Base-by-base conservation (phyloP, 1,140 invertebrate species). In the Drosophila sulfurigaster region DNA sequence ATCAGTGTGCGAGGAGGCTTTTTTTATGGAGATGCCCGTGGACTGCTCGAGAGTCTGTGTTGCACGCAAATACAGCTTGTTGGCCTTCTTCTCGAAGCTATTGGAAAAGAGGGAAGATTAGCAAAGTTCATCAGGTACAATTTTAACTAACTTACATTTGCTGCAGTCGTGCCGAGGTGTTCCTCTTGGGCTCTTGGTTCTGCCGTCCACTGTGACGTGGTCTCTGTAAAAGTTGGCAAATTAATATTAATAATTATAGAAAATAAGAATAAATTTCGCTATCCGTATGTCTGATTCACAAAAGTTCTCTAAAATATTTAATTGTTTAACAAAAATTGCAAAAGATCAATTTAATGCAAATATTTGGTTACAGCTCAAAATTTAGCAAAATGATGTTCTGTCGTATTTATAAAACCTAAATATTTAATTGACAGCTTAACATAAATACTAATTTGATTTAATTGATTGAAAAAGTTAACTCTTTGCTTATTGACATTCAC, bases 81-180 rank as follows among this genome's bases (percentile, higher is more conserved):
- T 97, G 0, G 97, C 97, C 91, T 97, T 97, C 78, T 96, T 97
- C 81, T 98, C 97, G 52, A 97, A 94, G 15, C 95, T 96, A 15
- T 25, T 10, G 5, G 43, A n/a, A 20, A 32, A 16, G 7, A 3
- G 1, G 3, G 3, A 35, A n/a, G 1, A 62, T 60, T 13, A 25
- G 2, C 10, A 13, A 8, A 54, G 38, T 28, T 13, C 5, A 13
- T 7, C 0, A 8, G 1, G 1, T 4, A 65, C 7, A 20, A 13
- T 5, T 58, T 16, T 7, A 46, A 7, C 6, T 5, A 0, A n/a
- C 77, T 81, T 68, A 92, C 91, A 92, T 92, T 77, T 92, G 90
- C 59, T 92, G 92, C 45, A 92, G 60, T 5, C 91, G 78, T 1
- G 91, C 87, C 0, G 92, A 92, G 8, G 92, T 91, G n/a, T 88